Evolutionary conservation across 2,797 vertebrate genomes (phyloP), one percentile per base, ranked within the genome.

Genomic region (Periparus ater): DNA sequence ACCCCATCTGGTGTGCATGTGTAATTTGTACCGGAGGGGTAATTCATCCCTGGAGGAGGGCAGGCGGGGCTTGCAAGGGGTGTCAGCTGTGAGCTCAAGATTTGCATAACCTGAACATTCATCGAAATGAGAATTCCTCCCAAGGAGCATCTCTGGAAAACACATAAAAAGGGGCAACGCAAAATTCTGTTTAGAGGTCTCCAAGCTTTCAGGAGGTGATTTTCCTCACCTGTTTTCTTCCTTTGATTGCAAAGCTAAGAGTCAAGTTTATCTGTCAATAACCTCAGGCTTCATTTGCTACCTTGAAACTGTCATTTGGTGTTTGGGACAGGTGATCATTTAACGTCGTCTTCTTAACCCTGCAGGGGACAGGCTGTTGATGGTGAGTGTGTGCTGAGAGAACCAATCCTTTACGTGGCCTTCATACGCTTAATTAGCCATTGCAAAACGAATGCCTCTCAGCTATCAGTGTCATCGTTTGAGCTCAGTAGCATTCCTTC

Each of bases 1-100:
- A 82, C 93, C 92, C 94, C 96, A 96, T 96, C 93, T 96, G 95
- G 90, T 96, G 90, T 94, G 91, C 80, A 88, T 94, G 90, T 91
- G 92, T 94, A 91, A 95, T 95, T 95, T 94, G 88, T 92, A 94
- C 88, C 17, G 18, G 93, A 96, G 96, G 94, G 96, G 96, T 96
- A 93, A 95, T 96, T 96, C 81, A 76, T 96, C 93, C 93, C 94
- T 71, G 71, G 93, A 93, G 94, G 90, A 95, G 77, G 83, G 93
- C 90, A 95, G 90, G 90, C 34, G 9, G 81, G 88, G 90, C 54
- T 89, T 92, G 77, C 60, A 94, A 85, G 71, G 71, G 85, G 74
- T 93, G 95, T 96, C 95, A 96, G 93, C 93, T 95, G 91, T 50
- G 67, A 84, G 67, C 67, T 88, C 60, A 88, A 91, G 84, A 95